A percentile compares a stretch with the other conserved stretches of the same genome.
phyloP scores from a whole-genome alignment of 2,797 vertebrate genomes.

The Phylloscopus collybita region DNA sequence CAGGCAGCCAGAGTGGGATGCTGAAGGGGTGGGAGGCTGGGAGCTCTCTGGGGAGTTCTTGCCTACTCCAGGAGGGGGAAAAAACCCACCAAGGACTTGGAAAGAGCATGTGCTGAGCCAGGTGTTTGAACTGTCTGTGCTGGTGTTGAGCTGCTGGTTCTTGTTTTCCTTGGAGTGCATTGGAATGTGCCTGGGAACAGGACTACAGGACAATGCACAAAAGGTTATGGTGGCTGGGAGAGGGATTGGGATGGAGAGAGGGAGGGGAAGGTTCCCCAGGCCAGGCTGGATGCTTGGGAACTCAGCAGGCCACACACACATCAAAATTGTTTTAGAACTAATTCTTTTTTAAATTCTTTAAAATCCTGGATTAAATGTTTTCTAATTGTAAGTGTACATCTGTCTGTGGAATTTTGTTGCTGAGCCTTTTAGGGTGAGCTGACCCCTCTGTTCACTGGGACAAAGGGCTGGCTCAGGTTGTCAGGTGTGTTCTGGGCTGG shows the following conservation, averaged over 20 bases:
- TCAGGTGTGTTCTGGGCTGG: not conserved
- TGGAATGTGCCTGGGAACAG: not conserved
- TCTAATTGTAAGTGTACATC: accelerated
- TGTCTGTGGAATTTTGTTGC: not conserved
- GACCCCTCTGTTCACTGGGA: not conserved
- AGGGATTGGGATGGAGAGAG: not conserved
- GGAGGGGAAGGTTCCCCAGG: not conserved
- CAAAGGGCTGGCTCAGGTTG: not conserved
- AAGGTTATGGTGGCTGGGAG: not conserved
- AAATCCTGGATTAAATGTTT: not conserved
- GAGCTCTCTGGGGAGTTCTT: not conserved
- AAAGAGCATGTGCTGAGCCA: not conserved
- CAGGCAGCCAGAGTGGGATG: not conserved
- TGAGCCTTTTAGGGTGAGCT: not conserved
- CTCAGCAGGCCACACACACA: not conserved
- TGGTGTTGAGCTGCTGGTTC: not conserved
- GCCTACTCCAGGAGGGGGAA: not conserved
- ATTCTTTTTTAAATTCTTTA: conserved; percentile 19
- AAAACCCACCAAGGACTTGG: not conserved
- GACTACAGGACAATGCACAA: accelerated
- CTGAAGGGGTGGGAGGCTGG: not conserved
- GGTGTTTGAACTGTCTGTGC: not conserved
- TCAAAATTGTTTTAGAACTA: not conserved
- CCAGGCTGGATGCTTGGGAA: not conserved
- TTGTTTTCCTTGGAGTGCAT: not conserved